Percentiles rank a stretch among this genome's conserved stretches.
Conservation (phyloP, 2,797 vertebrate species). For the Aphelocoma californica region DNA sequence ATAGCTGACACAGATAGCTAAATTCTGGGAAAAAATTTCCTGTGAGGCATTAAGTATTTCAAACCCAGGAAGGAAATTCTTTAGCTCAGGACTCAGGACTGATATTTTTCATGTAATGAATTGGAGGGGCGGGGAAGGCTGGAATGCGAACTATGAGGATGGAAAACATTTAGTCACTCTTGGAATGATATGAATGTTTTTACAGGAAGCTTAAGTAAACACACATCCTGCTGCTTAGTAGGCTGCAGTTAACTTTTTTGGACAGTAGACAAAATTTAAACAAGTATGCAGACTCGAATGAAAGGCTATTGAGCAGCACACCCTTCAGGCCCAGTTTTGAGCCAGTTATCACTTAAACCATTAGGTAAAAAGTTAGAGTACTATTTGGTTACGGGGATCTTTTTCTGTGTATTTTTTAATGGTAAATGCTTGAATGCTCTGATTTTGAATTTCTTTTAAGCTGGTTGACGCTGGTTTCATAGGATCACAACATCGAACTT, state of each 20-base stretch:
- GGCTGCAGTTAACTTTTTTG: constrained; percentile 78
- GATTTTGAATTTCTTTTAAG: not conserved
- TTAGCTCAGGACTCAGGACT: constrained; percentile 44
- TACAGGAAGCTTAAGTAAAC: constrained; percentile 85
- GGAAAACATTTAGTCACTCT: constrained; percentile 86
- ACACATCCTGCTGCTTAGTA: constrained; percentile 76
- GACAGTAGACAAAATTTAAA: constrained; percentile 75
- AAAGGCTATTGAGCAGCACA: constrained; percentile 72
- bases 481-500: not conserved
- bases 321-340: constrained; percentile 59
- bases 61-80: constrained; percentile 70
- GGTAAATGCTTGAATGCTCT: not conserved
- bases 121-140: constrained; percentile 69
- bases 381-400: not conserved
- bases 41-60: constrained; percentile 33
- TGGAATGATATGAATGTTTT: constrained; percentile 88
- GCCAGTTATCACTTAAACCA: not conserved
- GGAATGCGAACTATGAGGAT: constrained; percentile 83
- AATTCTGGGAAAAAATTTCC: not conserved
- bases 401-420: not conserved
- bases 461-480: not conserved
- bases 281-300: constrained; percentile 67
- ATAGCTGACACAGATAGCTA: not conserved
- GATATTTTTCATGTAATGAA: constrained; percentile 81
- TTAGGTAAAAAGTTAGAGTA: not conserved